Evolutionary conservation across 2,888 invertebrate genomes (phyloP).

Genomic region (Eristalis intricaria): DNA sequence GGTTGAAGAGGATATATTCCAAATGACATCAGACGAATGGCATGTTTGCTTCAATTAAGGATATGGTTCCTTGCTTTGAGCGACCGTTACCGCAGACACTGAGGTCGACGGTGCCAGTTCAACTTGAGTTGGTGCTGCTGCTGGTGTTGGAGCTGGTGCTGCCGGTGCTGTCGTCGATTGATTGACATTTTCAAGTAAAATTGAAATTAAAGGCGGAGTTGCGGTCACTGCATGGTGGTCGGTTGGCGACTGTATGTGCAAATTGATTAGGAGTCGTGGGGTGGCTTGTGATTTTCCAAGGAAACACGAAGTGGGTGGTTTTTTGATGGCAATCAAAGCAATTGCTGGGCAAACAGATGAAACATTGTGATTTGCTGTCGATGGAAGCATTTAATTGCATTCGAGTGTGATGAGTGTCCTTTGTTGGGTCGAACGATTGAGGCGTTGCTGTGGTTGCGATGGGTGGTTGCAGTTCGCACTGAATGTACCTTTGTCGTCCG

Average conservation of each 20-base stretch:
- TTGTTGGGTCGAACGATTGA: background rate
- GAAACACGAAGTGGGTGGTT: constrained; percentile 27
- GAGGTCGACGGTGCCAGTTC: background rate
- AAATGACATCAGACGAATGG: constrained; percentile 55
- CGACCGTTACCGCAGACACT: constrained; percentile 9
- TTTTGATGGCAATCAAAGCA: constrained; percentile 40
- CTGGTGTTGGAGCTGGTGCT: background rate
- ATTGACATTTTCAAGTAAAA: constrained; percentile 55
- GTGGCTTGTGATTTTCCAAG: constrained; percentile 2
- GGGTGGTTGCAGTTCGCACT: too few relatives aligned
- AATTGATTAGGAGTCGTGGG: constrained; percentile 4
- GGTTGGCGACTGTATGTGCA: background rate
- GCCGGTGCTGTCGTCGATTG: constrained; percentile 10
- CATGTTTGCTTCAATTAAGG: constrained; percentile 69
- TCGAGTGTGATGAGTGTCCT: background rate
- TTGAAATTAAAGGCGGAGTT: constrained; percentile 53
- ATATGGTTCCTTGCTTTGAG: constrained; percentile 33
- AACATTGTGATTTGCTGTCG: background rate
- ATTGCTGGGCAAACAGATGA: constrained; percentile 4
- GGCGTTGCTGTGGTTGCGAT: background rate
- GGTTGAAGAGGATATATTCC: constrained; percentile 21
- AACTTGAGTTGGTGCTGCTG: background rate
- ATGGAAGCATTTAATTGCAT: background rate
- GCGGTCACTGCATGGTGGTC: background rate
- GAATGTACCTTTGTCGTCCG: too few relatives aligned